Evolutionary conservation across 2,113 vertebrate species (phyloP).

Genomic region (Epinephelus cyanopodus): DNA sequence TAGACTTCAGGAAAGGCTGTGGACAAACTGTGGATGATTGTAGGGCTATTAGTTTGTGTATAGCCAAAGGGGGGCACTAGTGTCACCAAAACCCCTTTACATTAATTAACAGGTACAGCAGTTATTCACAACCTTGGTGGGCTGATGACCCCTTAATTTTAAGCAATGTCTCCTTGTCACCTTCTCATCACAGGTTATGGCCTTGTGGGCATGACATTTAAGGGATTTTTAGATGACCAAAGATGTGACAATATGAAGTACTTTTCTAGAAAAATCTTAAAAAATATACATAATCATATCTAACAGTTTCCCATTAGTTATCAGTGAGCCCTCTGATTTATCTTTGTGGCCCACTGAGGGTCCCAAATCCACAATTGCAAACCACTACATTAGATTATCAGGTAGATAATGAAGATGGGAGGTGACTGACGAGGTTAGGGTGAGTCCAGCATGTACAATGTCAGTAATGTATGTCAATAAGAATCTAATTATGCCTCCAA

Average conservation of each 20-base stretch:
- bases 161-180: background rate
- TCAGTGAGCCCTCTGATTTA: background rate
- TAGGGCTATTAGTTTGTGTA: background rate
- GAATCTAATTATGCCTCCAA: constrained; percentile 6
- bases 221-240: background rate
- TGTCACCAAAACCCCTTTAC: background rate
- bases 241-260: background rate
- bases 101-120: background rate
- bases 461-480: background rate
- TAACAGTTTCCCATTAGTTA: background rate
- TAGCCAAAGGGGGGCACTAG: background rate
- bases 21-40: background rate
- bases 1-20: background rate
- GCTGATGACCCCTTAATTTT: background rate
- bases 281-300: background rate
- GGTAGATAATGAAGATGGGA: too few relatives aligned
- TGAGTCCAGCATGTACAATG: background rate
- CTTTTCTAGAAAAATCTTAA: background rate
- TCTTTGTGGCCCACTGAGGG: background rate
- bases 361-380: background rate
- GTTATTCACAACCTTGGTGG: background rate
- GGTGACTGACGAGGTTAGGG: background rate
- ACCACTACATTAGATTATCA: background rate
- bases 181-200: background rate
- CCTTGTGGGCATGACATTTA: background rate